Base-by-base conservation (phyloP, 2,113 vertebrate species). In the Macaca nemestrina region DNA sequence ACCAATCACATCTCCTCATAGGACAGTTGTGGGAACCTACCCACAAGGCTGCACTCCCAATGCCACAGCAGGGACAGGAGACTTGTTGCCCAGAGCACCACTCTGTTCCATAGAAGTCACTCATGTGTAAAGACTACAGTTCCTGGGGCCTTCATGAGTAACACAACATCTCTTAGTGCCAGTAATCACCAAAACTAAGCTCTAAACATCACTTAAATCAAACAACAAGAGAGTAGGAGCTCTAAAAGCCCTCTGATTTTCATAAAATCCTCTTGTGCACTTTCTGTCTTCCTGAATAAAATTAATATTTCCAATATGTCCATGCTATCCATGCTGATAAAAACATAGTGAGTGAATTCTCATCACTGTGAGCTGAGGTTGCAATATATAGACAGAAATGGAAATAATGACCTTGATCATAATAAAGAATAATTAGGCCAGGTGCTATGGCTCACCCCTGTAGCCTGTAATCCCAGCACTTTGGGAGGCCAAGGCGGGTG, bases 171-270 rank as follows among this genome's bases (percentile, higher is more conserved):
- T 18, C 7, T 20, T n/a, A 38, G 38, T 45, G 55, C 32, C 35
- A 80, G 22, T 25, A 50, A 55, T 40, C n/a, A 17, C 61, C 40
- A 61, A 16, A 91, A 35, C 23, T 20, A 8, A 61, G 91, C 48
- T 32, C 18, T 64, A 16, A 79, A 20, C 2, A 43, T 40, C 1
- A 5, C 61, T 84, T 67, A 7, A 3, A 40, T 35, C 17, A 78
- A 18, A 6, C 17, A 14, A 25, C n/a, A 1, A 3, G 23, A 18
- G 0, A 64, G 22, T 23, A 32, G 32, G 17, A 57, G 0, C 35
- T 76, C 81, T 61, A 14, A 86, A 38, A 59, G 13, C 10, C 38
- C 45, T 20, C 45, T 64, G 20, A 43, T n/a, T 84, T 88, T 59
- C 3, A 94, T 16, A 25, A 64, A 48, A 73, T 92, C 22, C 43